Evolutionary conservation across 2,113 vertebrate species (phyloP).

Genomic region (Falcunculus frontatus): DNA sequence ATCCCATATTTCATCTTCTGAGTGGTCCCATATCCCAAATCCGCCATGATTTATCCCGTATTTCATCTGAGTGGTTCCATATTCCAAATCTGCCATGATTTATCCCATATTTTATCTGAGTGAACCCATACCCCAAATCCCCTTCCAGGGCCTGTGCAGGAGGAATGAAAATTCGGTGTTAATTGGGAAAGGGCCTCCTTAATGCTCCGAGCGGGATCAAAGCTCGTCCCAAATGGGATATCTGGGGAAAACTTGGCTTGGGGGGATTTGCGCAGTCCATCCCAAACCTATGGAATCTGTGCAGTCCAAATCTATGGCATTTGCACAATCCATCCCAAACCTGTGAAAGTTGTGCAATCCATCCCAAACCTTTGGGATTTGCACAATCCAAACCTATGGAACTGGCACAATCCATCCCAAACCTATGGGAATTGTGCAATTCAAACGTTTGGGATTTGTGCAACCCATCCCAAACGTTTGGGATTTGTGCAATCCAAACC

Average conservation of each 20-base stretch:
- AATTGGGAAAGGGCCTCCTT: background rate
- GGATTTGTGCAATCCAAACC: fast-evolving
- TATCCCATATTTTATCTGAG: background rate
- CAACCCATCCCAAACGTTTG: no score
- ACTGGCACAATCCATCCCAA: background rate
- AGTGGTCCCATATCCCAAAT: background rate
- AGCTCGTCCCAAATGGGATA: background rate
- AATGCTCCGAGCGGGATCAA: background rate
- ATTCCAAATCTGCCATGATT: background rate
- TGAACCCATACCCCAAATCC: background rate
- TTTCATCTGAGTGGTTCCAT: background rate
- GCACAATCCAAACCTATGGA: no score
- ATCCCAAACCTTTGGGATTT: background rate
- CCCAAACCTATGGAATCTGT: background rate
- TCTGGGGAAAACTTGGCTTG: background rate
- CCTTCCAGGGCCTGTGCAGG: background rate
- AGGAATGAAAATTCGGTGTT: background rate
- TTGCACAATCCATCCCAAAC: no score
- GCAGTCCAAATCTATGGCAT: no score
- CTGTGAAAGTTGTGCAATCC: no score
- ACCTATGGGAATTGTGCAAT: no score
- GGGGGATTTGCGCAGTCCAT: background rate
- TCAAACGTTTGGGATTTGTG: no score
- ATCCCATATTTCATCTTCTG: no score
- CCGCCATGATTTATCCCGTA: background rate